phyloP scores from a whole-genome alignment of 2,113 vertebrate species.

The Hyperopisus bebe region DNA sequence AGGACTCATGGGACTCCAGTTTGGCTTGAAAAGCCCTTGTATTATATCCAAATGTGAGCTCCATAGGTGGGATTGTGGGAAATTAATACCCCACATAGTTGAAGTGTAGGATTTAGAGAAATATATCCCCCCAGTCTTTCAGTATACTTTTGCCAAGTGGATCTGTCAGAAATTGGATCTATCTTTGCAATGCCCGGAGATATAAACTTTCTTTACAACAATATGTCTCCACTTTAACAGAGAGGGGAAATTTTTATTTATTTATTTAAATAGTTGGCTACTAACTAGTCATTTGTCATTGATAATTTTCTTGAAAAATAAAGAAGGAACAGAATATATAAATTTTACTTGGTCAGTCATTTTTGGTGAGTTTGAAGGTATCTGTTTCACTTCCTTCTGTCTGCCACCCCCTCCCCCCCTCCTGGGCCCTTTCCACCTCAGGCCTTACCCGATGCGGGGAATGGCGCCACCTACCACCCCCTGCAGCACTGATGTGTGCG shows the following conservation, averaged over 20 bases:
- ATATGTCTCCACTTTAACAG: background rate
- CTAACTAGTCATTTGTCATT: background rate
- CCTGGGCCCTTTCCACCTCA: constrained; percentile 34
- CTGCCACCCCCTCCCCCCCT: background rate
- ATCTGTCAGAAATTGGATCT: constrained; percentile 4
- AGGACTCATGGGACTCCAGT: background rate
- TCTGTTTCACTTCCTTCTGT: background rate
- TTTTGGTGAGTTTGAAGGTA: background rate
- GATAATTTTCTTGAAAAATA: constrained; percentile 1
- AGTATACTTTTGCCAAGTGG: background rate
- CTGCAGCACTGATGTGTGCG: constrained; percentile 91
- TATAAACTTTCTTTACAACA: background rate
- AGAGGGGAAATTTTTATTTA: background rate
- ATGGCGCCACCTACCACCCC: constrained; percentile 84
- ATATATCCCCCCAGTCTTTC: background rate
- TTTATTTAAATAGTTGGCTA: background rate
- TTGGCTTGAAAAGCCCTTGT: background rate
- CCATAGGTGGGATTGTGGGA: background rate
- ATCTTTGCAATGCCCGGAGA: background rate
- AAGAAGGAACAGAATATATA: constrained; percentile 35
- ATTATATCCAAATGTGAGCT: background rate
- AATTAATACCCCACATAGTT: background rate
- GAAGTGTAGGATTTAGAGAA: background rate
- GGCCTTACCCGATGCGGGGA: constrained; percentile 78
- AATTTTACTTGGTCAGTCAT: background rate